Conservation (phyloP, 2,113 vertebrate genomes). For the Sapayoa aenigma region DNA sequence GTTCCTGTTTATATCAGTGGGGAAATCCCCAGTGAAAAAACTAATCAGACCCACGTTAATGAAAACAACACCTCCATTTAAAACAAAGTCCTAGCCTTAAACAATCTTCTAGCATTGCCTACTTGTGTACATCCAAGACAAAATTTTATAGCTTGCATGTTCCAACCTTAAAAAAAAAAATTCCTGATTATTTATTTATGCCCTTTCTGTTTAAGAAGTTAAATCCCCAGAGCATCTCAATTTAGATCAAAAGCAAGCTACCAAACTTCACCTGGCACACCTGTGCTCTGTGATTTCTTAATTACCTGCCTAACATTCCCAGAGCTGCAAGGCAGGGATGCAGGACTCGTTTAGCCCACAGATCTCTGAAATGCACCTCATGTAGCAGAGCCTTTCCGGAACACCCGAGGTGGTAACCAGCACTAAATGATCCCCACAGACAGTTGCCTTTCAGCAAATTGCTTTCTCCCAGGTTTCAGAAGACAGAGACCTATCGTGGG, state of each 20-base stretch:
- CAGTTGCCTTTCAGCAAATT: slow-evolving; percentile 42
- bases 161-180: slow-evolving; percentile 61
- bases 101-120: slow-evolving; percentile 33
- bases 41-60: slow-evolving; percentile 38
- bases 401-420: slow-evolving; percentile 49
- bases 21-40: slow-evolving; percentile 48
- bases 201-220: slow-evolving; percentile 81
- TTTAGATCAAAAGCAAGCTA: slow-evolving; percentile 83
- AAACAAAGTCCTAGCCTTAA: slow-evolving; percentile 25
- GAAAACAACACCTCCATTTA: background rate
- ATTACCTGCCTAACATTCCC: slow-evolving; percentile 75
- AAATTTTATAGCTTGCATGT: slow-evolving; percentile 68
- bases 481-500: background rate
- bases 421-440: slow-evolving; percentile 17
- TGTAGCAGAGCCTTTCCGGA: slow-evolving; percentile 66
- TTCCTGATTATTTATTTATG: slow-evolving; percentile 81
- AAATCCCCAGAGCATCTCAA: slow-evolving; percentile 83
- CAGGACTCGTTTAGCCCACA: slow-evolving; percentile 33
- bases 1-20: slow-evolving; percentile 52
- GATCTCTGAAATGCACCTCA: slow-evolving; percentile 44
- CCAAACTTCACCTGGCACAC: slow-evolving; percentile 81
- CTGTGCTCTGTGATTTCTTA: slow-evolving; percentile 77
- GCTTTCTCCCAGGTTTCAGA: slow-evolving; percentile 38
- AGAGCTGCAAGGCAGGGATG: slow-evolving; percentile 53
- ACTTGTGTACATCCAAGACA: slow-evolving; percentile 58